Base-by-base conservation (phyloP, 2,797 vertebrate genomes). In the Crocodylus rhombifer region DNA sequence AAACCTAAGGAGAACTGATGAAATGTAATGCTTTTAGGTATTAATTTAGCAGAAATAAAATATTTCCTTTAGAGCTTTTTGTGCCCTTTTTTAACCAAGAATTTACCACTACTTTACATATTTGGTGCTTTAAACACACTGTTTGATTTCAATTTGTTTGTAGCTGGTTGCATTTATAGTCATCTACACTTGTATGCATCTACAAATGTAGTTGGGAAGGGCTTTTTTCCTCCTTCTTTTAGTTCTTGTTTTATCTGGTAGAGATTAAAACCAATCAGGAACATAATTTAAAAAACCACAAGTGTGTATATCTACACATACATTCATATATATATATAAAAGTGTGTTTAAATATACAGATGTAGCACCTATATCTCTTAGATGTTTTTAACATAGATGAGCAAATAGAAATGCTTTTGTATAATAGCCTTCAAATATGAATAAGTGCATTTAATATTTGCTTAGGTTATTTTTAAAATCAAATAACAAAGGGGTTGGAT, bases 1-100 rank as follows among this genome's bases (percentile, higher is more conserved):
- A 91, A 93, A 89, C 94, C 67, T 95, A 97, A 97, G 96, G 94
- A 96, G 97, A 97, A 93, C 95, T 95, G 96, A 97, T 97, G 95
- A 97, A 96, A 95, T 94, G 74, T 88, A 95, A 94, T 96, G 89
- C 93, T 96, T 96, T 94, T 91, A 95, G 94, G 82, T 93, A 93
- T 95, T 96, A 95, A 94, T 97, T 96, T 96, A 90, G 91, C 90
- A 96, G 95, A 97, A 97, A 93, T 95, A 95, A 97, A 97, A 94
- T 94, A 94, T 96, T 97, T 95, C 95, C 86, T 96, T 96, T 94
- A 95, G 89, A 91, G 80, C 77, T 94, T 91, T 88, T 83, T 83
- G 78, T 94, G 88, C 90, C 92, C 91, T 96, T 96, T 97, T 86
- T 95, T 94, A 97, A 96, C 94, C 90, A 90, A 91, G 96, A 96